A percentile compares a stretch with the other conserved stretches of the same genome.
These are phyloP conservation scores for Diorhabda sublineata DNA, from an alignment of 1,140 invertebrate species.

Conservation along the genomic window DNA sequence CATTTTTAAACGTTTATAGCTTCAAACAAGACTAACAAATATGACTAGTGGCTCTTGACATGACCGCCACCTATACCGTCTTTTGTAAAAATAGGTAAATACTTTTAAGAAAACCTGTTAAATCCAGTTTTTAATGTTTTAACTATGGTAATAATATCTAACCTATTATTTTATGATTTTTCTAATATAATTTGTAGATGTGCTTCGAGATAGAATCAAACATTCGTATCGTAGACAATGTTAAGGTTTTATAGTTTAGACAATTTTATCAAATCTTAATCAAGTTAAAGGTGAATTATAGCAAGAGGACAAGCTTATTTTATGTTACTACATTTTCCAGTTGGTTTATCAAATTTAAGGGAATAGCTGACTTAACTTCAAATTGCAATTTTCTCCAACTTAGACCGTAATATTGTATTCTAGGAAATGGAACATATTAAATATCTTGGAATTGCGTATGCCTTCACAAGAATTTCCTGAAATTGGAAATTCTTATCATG, in stretches of 20 bases:
- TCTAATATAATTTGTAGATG: no score
- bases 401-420: slow-evolving; percentile 1
- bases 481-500: slow-evolving; percentile 2
- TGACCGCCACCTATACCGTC: no score
- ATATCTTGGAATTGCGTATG: slow-evolving; percentile 3
- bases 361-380: slow-evolving; percentile 8
- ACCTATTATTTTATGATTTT: no score
- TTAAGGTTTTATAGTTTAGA: background rate
- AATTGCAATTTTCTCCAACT: slow-evolving; percentile 6
- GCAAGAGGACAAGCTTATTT: slow-evolving; percentile 4
- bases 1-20: no score
- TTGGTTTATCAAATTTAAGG: slow-evolving; percentile 14
- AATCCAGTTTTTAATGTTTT: no score
- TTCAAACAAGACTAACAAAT: no score
- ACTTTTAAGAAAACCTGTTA: no score
- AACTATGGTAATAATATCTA: no score
- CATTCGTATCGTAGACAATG: no score
- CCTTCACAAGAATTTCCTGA: background rate
- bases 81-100: no score
- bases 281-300: background rate
- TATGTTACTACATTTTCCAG: slow-evolving; percentile 13
- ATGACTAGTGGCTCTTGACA: no score
- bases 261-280: background rate
- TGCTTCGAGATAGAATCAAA: no score
- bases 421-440: slow-evolving; percentile 8